A percentile compares a stretch with the other conserved stretches of the same genome.
Conservation (phyloP, 2,888 invertebrate genomes). For the Phoronis australis region DNA sequence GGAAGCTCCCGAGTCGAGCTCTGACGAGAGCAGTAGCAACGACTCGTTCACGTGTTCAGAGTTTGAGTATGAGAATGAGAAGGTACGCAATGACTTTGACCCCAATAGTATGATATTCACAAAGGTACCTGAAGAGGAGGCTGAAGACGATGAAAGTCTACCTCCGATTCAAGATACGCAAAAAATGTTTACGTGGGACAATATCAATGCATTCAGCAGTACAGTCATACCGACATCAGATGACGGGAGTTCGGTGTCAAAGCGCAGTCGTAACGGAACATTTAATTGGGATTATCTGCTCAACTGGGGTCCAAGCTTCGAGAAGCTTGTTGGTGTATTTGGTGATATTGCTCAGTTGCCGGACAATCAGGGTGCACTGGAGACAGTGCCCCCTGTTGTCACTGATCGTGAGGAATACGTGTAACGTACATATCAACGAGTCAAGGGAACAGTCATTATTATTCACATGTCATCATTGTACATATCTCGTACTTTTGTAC, state of each 20-base stretch:
- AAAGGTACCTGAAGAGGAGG: constrained; percentile 53
- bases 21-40: constrained; percentile 88
- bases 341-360: constrained; percentile 94
- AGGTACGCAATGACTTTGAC: constrained; percentile 31
- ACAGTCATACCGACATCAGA: constrained; percentile 84
- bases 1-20: constrained; percentile 50
- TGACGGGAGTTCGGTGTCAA: constrained; percentile 61
- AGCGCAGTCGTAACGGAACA: constrained; percentile 59
- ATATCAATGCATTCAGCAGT: constrained; percentile 88
- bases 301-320: constrained; percentile 95
- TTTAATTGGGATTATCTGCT: constrained; percentile 90
- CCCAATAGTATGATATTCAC: constrained; percentile 60
- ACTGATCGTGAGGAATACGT: neutral
- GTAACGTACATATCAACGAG: neutral
- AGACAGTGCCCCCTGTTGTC: neutral
- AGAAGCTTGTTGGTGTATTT: constrained; percentile 90
- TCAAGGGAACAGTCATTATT: no score
- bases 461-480: no score
- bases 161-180: constrained; percentile 16
- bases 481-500: no score
- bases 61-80: constrained; percentile 84
- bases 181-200: constrained; percentile 64
- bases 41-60: constrained; percentile 98
- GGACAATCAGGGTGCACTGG: constrained; percentile 55
- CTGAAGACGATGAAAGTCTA: constrained; percentile 37